These are phyloP conservation scores for Branchinecta lindahli DNA, from an alignment of 1,140 invertebrate species.

Conservation along the genomic window DNA sequence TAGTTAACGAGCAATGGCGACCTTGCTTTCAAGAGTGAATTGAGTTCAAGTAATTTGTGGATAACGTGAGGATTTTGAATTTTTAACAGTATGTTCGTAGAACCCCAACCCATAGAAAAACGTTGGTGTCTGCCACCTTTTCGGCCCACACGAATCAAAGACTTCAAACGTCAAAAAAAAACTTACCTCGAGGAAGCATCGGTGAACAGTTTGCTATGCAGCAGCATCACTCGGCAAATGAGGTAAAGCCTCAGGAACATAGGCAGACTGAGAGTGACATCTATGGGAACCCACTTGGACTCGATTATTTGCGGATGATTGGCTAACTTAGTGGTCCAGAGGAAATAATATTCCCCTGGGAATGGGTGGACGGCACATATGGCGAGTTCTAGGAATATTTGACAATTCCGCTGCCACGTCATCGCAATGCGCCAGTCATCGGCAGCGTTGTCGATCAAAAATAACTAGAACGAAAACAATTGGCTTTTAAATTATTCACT, in stretches of 20 bases:
- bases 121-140: no score
- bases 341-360: slow-evolving; percentile 87
- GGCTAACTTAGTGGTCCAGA: slow-evolving; percentile 86
- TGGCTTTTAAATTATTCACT: neutral
- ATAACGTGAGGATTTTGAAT: no score
- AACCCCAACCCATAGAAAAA: no score
- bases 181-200: slow-evolving; percentile 76
- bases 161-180: neutral
- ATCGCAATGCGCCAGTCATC: slow-evolving; percentile 99
- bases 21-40: no score
- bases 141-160: no score
- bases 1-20: no score
- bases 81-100: no score
- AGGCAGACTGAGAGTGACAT: slow-evolving; percentile 89
- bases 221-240: slow-evolving; percentile 96
- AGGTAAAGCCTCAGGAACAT: slow-evolving; percentile 99
- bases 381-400: slow-evolving; percentile 78
- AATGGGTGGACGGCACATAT: slow-evolving; percentile 96
- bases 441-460: slow-evolving; percentile 99
- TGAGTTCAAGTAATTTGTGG: no score
- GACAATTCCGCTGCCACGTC: slow-evolving; percentile 86
- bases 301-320: slow-evolving; percentile 67
- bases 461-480: slow-evolving; percentile 50
- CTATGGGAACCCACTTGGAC: slow-evolving; percentile 72
- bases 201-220: slow-evolving; percentile 97